phyloP scores from a whole-genome alignment of 2,888 invertebrate genomes.

The Drosophila tripunctata region DNA sequence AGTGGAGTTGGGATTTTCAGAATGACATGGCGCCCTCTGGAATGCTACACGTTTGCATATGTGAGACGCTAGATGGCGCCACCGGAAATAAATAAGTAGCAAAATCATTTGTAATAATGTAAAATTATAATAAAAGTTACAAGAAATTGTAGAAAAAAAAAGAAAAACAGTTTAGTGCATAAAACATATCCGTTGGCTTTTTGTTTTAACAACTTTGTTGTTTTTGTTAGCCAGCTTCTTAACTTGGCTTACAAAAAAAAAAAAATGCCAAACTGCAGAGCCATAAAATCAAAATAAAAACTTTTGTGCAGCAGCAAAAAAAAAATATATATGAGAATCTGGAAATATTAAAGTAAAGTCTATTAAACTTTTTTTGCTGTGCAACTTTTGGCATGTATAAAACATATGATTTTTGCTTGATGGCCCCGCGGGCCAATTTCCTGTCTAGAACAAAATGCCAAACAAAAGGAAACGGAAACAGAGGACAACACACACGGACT shows the following conservation, averaged over 20 bases:
- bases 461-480: constrained; percentile 16
- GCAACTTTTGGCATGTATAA: constrained; percentile 68
- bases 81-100: background rate
- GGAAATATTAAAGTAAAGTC: constrained; percentile 69
- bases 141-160: background rate
- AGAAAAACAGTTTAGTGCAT: constrained; percentile 2
- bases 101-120: constrained; percentile 30
- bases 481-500: background rate
- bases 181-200: constrained; percentile 7
- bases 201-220: constrained; percentile 34
- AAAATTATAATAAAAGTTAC: constrained; percentile 5
- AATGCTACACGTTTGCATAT: background rate
- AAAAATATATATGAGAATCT: constrained; percentile 25
- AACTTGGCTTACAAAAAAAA: constrained; percentile 24
- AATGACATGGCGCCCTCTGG: background rate
- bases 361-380: constrained; percentile 65
- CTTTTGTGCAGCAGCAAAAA: constrained; percentile 43
- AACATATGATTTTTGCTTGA: constrained; percentile 78
- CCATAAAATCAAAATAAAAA: constrained; percentile 75
- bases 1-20: background rate
- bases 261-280: constrained; percentile 45
- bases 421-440: constrained; percentile 77
- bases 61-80: constrained; percentile 4
- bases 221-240: constrained; percentile 5
- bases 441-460: constrained; percentile 72